These are phyloP conservation scores for Limnephilus auricula DNA, from an alignment of 2,888 invertebrate genomes.

Conservation along the genomic window DNA sequence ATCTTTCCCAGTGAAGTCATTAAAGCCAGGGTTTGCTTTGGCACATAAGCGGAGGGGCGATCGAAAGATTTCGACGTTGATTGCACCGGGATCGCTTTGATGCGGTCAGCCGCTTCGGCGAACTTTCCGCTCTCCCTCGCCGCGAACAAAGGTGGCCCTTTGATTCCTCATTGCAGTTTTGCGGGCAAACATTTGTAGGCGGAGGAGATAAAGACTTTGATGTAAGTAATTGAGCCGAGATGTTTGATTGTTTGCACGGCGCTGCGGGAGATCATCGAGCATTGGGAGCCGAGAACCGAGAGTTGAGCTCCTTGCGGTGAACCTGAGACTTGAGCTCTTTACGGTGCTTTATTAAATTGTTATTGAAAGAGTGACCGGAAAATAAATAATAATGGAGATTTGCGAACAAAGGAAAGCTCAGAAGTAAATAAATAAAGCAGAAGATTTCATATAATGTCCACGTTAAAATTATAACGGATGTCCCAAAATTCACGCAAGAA, in stretches of 20 bases:
- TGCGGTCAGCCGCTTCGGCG: slow-evolving; percentile 56
- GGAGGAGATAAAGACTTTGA: slow-evolving; percentile 24
- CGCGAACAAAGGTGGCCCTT: slow-evolving; percentile 7
- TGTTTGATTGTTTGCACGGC: slow-evolving; percentile 22
- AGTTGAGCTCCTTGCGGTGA: neutral
- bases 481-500: too few relatives aligned
- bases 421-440: neutral
- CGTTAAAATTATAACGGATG: too few relatives aligned
- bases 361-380: neutral
- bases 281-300: too few relatives aligned
- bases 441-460: neutral
- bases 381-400: neutral
- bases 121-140: slow-evolving; percentile 12
- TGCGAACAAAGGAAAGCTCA: neutral
- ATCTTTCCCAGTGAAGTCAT: neutral
- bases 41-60: slow-evolving; percentile 49
- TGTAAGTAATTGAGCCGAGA: slow-evolving; percentile 46
- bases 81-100: slow-evolving; percentile 63
- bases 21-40: neutral
- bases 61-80: slow-evolving; percentile 65
- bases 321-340: neutral
- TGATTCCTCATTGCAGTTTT: slow-evolving; percentile 36
- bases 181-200: slow-evolving; percentile 36
- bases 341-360: neutral
- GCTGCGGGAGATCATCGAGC: neutral